Conservation (phyloP, 2,797 vertebrate species). For the Pseudochirops cupreus region DNA sequence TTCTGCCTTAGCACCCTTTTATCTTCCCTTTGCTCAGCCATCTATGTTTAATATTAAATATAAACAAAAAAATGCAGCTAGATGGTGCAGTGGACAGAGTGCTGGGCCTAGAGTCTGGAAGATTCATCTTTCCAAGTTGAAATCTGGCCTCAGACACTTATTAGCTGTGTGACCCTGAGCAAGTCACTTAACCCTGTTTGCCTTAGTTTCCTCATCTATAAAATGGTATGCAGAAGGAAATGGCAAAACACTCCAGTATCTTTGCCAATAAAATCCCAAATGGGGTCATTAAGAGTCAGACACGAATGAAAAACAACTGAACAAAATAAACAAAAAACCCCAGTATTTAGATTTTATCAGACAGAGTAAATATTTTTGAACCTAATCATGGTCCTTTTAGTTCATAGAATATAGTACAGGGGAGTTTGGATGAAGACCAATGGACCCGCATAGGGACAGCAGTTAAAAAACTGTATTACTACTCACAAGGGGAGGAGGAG, state of each 20-base stretch:
- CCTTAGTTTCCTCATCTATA: not conserved
- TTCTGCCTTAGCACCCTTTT: not conserved
- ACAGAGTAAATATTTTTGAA: not conserved
- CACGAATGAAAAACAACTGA: not conserved
- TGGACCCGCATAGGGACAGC: not conserved
- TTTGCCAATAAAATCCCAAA: not conserved
- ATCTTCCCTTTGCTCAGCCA: not conserved
- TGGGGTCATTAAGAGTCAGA: not conserved
- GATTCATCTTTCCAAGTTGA: not conserved
- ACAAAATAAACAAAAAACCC: not conserved
- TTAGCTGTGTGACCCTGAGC: not conserved
- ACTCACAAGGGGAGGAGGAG: not conserved
- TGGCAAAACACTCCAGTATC: not conserved
- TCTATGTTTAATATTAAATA: constrained; percentile 16
- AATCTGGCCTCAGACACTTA: not conserved
- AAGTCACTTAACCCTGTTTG: not conserved
- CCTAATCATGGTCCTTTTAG: not conserved
- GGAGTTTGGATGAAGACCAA: not conserved
- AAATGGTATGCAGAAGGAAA: not conserved
- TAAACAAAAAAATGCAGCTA: not conserved
- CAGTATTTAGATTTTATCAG: not conserved
- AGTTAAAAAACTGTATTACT: not conserved
- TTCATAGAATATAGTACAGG: not conserved
- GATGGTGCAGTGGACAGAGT: not conserved
- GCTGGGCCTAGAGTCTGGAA: not conserved